A percentile compares a stretch with the other conserved stretches of the same genome.
Evolutionary conservation across 1,140 invertebrate genomes (phyloP).

Genomic region (Branchinecta lindahli): DNA sequence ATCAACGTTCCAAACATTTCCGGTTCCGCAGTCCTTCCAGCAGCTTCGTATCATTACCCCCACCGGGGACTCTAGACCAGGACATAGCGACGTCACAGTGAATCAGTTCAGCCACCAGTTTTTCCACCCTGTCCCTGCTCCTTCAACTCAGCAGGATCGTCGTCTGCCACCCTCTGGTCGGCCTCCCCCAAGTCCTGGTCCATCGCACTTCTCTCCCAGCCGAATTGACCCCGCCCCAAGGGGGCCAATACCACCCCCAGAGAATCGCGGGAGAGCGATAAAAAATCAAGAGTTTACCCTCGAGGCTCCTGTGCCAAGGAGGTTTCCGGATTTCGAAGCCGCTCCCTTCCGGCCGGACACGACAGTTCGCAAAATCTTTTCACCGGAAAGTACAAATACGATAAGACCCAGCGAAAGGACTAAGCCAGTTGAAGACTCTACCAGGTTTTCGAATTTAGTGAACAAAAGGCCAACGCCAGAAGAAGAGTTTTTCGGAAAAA

Average conservation of each 20-base stretch:
- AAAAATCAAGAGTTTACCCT: not conserved
- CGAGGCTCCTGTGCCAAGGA: not conserved
- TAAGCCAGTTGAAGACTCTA: not conserved
- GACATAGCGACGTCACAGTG: not conserved
- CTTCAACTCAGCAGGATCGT: not conserved
- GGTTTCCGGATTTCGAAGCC: not conserved
- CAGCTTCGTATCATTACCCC: not conserved
- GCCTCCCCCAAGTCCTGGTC: not conserved
- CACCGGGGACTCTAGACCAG: not conserved
- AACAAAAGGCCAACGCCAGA: too few species aligned
- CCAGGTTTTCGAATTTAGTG: too few species aligned
- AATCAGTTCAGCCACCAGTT: conserved; percentile 1
- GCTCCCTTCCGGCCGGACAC: not conserved
- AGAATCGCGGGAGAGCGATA: not conserved
- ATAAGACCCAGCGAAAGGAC: not conserved
- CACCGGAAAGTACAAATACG: not conserved
- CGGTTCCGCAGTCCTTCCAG: conserved; percentile 5
- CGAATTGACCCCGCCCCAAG: too few species aligned
- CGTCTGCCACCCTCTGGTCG: not conserved
- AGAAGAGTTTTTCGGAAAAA: too few species aligned
- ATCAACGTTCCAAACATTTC: not conserved
- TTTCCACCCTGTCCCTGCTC: not conserved
- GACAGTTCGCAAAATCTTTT: not conserved
- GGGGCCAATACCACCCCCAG: not conserved
- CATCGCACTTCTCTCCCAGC: too few species aligned